These are phyloP conservation scores for Hyles vespertilio DNA, from an alignment of 1,140 invertebrate species.

Conservation along the genomic window DNA sequence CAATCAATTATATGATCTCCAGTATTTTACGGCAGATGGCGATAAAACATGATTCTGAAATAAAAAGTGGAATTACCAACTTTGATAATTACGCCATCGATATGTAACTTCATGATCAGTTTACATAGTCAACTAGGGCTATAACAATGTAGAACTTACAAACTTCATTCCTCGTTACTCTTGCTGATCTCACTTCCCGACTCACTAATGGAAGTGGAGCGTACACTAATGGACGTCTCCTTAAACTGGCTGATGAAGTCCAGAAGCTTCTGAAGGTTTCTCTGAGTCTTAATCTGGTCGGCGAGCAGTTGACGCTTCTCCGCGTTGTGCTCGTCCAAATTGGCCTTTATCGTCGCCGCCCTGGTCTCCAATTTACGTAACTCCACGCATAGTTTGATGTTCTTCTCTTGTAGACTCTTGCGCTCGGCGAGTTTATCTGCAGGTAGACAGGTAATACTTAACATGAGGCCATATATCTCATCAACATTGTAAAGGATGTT, in stretches of 20 bases:
- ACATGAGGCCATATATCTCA: not conserved
- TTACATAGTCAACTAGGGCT: too few relatives aligned
- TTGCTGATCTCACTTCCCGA: slow-evolving; percentile 59
- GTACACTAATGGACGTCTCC: slow-evolving; percentile 61
- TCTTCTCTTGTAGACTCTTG: slow-evolving; percentile 65
- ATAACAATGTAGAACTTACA: slow-evolving; percentile 8
- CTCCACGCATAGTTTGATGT: slow-evolving; percentile 64
- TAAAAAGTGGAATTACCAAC: too few relatives aligned
- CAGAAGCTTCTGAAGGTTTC: slow-evolving; percentile 67
- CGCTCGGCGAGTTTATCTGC: slow-evolving; percentile 67
- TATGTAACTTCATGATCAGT: too few relatives aligned
- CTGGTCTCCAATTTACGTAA: slow-evolving; percentile 64
- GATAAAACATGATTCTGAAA: too few relatives aligned
- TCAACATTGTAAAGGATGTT: not conserved
- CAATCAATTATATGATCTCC: too few relatives aligned
- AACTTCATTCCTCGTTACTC: slow-evolving; percentile 60
- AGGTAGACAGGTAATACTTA: slow-evolving; percentile 15
- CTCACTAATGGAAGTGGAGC: slow-evolving; percentile 56
- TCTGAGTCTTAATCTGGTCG: slow-evolving; percentile 68
- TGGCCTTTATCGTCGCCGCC: slow-evolving; percentile 63
- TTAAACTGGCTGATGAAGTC: slow-evolving; percentile 73
- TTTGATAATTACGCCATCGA: too few relatives aligned
- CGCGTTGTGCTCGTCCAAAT: slow-evolving; percentile 66
- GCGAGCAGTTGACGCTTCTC: slow-evolving; percentile 67
- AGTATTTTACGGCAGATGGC: too few relatives aligned